Evolutionary conservation across 2,888 invertebrate species (phyloP).

Genomic region (Plebejus melissa): DNA sequence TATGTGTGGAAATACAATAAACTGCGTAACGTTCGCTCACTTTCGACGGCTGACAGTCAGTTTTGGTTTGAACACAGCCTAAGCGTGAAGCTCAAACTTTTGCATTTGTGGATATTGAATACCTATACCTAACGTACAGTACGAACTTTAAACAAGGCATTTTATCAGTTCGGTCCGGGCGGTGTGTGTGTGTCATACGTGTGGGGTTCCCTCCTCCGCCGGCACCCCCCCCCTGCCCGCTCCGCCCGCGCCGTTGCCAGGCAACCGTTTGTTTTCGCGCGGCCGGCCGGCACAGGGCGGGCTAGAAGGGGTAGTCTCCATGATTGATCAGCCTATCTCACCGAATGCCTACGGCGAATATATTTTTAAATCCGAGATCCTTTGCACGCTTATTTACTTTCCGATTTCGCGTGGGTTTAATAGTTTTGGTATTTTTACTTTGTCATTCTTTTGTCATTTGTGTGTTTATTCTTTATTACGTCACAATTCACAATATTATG

Average conservation of each 20-base stretch:
- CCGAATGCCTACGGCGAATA: slow-evolving; percentile 65
- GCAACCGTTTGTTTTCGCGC: slow-evolving; percentile 77
- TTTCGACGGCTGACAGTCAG: too few species aligned
- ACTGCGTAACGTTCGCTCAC: too few species aligned
- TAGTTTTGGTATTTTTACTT: slow-evolving; percentile 7
- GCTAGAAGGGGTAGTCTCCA: slow-evolving; percentile 76
- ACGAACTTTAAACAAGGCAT: slow-evolving; percentile 14
- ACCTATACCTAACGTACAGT: neutral
- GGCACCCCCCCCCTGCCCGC: slow-evolving; percentile 45
- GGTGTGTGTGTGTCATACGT: slow-evolving; percentile 54
- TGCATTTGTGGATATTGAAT: neutral
- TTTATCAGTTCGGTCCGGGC: neutral
- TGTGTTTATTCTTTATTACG: neutral
- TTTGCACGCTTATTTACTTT: slow-evolving; percentile 24
- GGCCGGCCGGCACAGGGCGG: slow-evolving; percentile 64
- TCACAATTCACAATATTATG: neutral
- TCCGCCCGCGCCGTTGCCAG: slow-evolving; percentile 58
- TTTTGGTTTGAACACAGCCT: too few species aligned
- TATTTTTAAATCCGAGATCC: slow-evolving; percentile 37
- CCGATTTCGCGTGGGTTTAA: slow-evolving; percentile 17
- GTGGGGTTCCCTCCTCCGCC: slow-evolving; percentile 62
- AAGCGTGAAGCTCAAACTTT: neutral
- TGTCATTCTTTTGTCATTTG: neutral
- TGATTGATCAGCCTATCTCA: slow-evolving; percentile 78
- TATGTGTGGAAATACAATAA: too few species aligned